Evolutionary conservation across 2,888 invertebrate species (phyloP), one percentile per base, ranked within the genome.

Genomic region (Coenonympha arcania): DNA sequence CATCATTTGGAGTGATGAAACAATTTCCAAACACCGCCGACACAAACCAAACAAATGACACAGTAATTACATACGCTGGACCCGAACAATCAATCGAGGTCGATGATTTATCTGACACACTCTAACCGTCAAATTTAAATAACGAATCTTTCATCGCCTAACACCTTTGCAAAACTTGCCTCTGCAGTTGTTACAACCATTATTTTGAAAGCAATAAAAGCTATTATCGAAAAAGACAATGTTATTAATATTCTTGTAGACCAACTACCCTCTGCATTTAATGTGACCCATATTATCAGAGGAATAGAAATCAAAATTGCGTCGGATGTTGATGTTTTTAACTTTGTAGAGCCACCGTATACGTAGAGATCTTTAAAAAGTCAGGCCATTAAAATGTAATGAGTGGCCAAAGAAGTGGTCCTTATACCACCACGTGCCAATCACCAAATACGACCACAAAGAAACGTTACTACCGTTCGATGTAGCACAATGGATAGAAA

Each of bases 381-480:
- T 71, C 69, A 81, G 76, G 79, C 81, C 82, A 84, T 86, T 86
- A 84, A 82, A 79, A 67, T 65, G 78, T 85, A 85, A 86, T 86
- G 84, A 86, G 84, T 82, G 79, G 79, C 67, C 73, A 70, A 76
- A 77, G 75, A 75, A 82, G 82, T 76, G 77, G 73, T 75, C 64
- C 71, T 74, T 78, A 76, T 74, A 67, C 50, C 55, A 81, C 80
- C 84, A 84, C 84, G 85, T 84, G 85, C 85, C 80, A 73, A 76
- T 79, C 71, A 69, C 66, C 66, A 64, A 70, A 66, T 65, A 66
- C 60, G 63, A 60, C 46, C 57, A 76, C 72, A 79, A 80, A 73
- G 76, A 73, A 75, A 74, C 71, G 30, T 65, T 82, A 85, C 85
- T 85, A 85, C 84, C 82, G 84, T 80, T 77, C 72, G 67, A 71